Evolutionary conservation across 2,797 vertebrate species (phyloP).

Genomic region (Acropternis orthonyx): DNA sequence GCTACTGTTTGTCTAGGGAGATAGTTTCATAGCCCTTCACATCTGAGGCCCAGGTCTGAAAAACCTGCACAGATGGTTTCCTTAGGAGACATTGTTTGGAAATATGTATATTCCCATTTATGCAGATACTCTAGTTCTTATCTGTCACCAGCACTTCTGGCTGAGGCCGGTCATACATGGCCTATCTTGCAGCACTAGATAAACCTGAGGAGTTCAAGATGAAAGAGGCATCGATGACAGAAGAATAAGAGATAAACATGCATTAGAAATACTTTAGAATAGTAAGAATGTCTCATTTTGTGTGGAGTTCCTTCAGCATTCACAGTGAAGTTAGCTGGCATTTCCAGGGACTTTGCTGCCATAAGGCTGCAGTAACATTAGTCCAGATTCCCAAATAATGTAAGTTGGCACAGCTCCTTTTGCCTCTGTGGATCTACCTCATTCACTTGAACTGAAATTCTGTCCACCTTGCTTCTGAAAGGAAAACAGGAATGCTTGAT

Average conservation of each 20-base stretch:
- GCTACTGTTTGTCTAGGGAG: not conserved
- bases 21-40: not conserved
- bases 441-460: not conserved
- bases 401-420: not conserved
- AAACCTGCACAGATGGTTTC: not conserved
- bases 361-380: not conserved
- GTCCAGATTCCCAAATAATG: not conserved
- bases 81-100: not conserved
- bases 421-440: not conserved
- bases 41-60: not conserved
- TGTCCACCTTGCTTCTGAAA: not conserved
- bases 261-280: not conserved
- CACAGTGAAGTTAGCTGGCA: not conserved
- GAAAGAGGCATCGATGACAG: not conserved
- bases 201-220: not conserved
- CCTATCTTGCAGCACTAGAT: not conserved
- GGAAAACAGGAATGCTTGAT: not conserved
- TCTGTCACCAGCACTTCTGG: not conserved
- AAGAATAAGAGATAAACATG: not conserved
- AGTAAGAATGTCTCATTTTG: not conserved
- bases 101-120: not conserved
- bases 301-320: not conserved
- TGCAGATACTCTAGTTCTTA: not conserved
- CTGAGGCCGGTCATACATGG: not conserved
- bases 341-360: not conserved